Percentiles rank a stretch among this genome's conserved stretches.
Conservation (phyloP, 2,888 invertebrate genomes). For the Eupithecia insigniata region DNA sequence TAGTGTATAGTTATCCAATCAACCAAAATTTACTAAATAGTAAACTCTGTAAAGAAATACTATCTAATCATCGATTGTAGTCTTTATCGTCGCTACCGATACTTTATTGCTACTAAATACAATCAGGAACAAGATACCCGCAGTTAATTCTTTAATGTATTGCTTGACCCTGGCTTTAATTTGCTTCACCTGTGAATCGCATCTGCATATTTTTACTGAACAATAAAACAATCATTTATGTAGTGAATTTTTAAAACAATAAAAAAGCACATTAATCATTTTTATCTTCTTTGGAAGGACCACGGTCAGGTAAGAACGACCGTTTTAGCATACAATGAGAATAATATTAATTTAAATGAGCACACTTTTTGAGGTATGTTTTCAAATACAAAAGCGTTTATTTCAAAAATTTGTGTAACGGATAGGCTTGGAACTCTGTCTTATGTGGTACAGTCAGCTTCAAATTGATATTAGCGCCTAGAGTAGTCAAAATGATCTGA, state of each 20-base stretch:
- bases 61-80: conserved; percentile 10
- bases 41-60: neutral
- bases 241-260: neutral
- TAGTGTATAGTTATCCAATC: neutral
- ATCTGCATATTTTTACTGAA: conserved; percentile 23
- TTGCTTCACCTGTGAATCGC: conserved; percentile 24
- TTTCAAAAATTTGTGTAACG: no score
- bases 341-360: neutral
- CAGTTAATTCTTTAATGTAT: conserved; percentile 19
- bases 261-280: neutral
- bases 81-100: conserved; percentile 5
- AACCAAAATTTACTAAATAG: neutral
- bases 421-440: no score
- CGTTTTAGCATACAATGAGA: conserved; percentile 15
- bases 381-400: neutral
- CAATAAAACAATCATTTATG: conserved; percentile 13
- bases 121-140: conserved; percentile 1
- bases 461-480: no score
- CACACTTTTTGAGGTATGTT: neutral
- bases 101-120: neutral
- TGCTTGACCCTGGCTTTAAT: conserved; percentile 32
- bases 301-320: conserved; percentile 9
- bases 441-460: no score
- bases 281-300: neutral
- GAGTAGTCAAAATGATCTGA: no score